A percentile compares a stretch with the other conserved stretches of the same genome.
phyloP scores from a whole-genome alignment of 1,140 invertebrate genomes.

The Centruroides sculpturatus region DNA sequence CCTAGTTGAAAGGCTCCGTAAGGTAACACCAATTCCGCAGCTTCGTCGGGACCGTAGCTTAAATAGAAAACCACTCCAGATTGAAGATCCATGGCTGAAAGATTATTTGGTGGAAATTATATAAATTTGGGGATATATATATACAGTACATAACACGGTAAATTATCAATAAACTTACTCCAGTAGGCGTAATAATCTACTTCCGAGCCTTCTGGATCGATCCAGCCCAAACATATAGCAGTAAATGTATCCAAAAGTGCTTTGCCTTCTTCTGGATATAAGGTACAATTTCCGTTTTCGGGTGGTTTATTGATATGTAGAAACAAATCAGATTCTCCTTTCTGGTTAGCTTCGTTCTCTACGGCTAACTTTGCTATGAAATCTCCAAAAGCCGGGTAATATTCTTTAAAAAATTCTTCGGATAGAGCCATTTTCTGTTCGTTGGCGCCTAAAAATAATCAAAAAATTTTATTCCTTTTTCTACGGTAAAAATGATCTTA shows the following conservation, averaged over 20 bases:
- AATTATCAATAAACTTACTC: conserved; percentile 12
- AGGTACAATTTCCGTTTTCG: conserved; percentile 19
- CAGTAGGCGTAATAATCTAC: conserved; percentile 23
- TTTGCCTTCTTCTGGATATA: conserved; percentile 14
- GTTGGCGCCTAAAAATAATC: conserved; percentile 11
- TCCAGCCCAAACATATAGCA: conserved; percentile 22
- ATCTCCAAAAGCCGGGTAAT: conserved; percentile 22
- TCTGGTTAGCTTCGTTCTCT: conserved; percentile 17
- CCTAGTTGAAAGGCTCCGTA: conserved; percentile 21
- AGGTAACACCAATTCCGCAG: conserved; percentile 18
- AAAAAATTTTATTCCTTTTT: background rate
- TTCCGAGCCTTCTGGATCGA: conserved; percentile 23
- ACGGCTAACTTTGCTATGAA: conserved; percentile 22
- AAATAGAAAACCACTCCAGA: conserved; percentile 17
- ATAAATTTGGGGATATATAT: background rate
- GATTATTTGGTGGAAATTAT: background rate
- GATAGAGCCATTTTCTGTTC: conserved; percentile 23
- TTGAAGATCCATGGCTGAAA: conserved; percentile 16
- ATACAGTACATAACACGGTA: background rate
- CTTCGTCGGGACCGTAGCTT: conserved; percentile 19
- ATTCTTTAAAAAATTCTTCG: conserved; percentile 22
- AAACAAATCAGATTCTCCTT: conserved; percentile 22
- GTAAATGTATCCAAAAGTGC: conserved; percentile 22
- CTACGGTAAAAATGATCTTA: too few species aligned
- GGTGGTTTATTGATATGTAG: conserved; percentile 26